Evolutionary conservation across 2,888 invertebrate species (phyloP).

Genomic region (Sicus ferrugineus): DNA sequence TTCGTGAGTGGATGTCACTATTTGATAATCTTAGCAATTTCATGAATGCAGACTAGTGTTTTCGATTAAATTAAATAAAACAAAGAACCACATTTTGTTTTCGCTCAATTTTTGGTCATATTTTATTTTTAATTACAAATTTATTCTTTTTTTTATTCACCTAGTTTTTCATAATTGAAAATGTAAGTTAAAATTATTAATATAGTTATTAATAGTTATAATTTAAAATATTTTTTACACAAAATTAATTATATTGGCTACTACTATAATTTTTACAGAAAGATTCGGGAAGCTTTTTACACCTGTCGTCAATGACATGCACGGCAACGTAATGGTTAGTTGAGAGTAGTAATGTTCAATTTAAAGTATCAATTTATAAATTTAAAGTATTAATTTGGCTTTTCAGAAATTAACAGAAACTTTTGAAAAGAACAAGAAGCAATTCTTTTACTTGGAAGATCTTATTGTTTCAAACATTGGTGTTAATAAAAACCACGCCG

Average conservation of each 20-base stretch:
- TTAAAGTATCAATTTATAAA: neutral
- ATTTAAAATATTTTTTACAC: neutral
- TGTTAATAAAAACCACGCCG: conserved; percentile 66
- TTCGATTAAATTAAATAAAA: too few relatives aligned
- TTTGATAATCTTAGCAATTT: neutral
- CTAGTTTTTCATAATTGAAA: conserved; percentile 7
- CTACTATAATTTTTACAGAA: conserved; percentile 64
- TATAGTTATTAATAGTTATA: neutral
- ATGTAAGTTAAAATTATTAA: neutral
- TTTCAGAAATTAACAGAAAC: conserved; percentile 71
- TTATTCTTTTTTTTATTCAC: neutral
- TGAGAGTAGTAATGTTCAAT: neutral
- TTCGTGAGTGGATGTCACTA: neutral
- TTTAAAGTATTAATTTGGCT: conserved; percentile 22
- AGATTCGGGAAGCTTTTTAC: conserved; percentile 77
- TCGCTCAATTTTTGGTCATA: neutral
- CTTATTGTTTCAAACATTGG: conserved; percentile 72
- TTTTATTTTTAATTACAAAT: neutral
- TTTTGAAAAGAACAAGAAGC: conserved; percentile 67
- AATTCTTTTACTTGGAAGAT: conserved; percentile 72
- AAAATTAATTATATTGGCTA: neutral
- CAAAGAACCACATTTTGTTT: neutral
- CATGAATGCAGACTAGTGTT: conserved; percentile 6
- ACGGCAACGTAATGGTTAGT: conserved; percentile 77
- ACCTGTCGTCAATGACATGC: conserved; percentile 79